Evolutionary conservation across 2,888 invertebrate genomes (phyloP).

Genomic region (Pachydiplax longipennis): DNA sequence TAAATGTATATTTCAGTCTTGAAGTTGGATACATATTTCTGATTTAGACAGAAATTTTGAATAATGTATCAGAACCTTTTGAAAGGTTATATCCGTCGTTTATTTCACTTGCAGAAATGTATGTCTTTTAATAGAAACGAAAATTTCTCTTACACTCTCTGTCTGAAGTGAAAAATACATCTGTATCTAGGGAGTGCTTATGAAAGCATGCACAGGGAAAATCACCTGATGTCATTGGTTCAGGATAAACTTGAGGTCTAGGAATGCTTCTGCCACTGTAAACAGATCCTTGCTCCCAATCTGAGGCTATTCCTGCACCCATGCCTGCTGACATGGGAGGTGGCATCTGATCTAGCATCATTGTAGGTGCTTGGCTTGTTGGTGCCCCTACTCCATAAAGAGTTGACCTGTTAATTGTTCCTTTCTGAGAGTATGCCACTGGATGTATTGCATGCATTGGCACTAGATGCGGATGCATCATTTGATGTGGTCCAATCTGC

Average conservation of each 20-base stretch:
- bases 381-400: slow-evolving; percentile 8
- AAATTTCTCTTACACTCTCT: not conserved
- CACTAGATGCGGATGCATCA: slow-evolving; percentile 23
- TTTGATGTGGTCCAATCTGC: slow-evolving; percentile 37
- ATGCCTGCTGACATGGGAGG: slow-evolving; percentile 1
- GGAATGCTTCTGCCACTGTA: slow-evolving; percentile 91
- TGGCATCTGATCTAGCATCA: slow-evolving; percentile 44
- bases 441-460: slow-evolving; percentile 14
- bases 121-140: not conserved
- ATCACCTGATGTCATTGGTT: slow-evolving; percentile 30
- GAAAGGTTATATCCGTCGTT: too few relatives aligned
- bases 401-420: slow-evolving; percentile 17
- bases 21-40: too few relatives aligned
- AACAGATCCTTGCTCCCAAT: slow-evolving; percentile 89
- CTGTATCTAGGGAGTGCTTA: not conserved
- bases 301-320: slow-evolving; percentile 57
- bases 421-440: slow-evolving; percentile 25
- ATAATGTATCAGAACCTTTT: too few relatives aligned
- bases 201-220: not conserved
- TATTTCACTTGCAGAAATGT: not conserved
- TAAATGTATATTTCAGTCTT: too few relatives aligned
- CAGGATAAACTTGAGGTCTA: slow-evolving; percentile 73
- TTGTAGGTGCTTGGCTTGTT: slow-evolving; percentile 72
- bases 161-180: not conserved
- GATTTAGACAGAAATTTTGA: too few relatives aligned